Evolutionary conservation across 2,888 invertebrate genomes (phyloP).

Genomic region (Scrobipalpa atriplicella): DNA sequence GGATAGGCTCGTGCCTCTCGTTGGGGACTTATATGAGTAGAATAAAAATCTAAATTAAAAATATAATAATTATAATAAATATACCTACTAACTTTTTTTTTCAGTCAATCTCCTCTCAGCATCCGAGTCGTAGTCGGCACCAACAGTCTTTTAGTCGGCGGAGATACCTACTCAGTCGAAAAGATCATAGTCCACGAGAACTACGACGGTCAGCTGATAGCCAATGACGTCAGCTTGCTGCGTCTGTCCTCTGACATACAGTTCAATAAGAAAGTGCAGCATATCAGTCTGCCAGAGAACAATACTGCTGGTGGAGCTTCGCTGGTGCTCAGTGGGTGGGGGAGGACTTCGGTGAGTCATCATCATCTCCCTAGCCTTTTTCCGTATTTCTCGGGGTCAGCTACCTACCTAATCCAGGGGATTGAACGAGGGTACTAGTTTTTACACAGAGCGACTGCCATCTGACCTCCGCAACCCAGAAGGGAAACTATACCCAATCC

Average conservation of each 20-base stretch:
- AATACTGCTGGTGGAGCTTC: conserved; percentile 58
- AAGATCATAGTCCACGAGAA: conserved; percentile 66
- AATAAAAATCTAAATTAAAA: too few species aligned
- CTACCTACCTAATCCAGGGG: too few species aligned
- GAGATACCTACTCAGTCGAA: conserved; percentile 61
- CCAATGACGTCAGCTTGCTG: conserved; percentile 75
- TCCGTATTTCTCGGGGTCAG: too few species aligned
- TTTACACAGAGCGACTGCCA: too few species aligned
- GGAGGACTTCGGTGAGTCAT: conserved; percentile 65
- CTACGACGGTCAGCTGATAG: conserved; percentile 58
- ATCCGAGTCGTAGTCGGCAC: conserved; percentile 73
- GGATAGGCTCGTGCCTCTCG: too few species aligned
- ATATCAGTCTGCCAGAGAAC: conserved; percentile 57
- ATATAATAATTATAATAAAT: too few species aligned
- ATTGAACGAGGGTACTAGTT: too few species aligned
- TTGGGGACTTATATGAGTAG: too few species aligned
- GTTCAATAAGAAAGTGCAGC: conserved; percentile 59
- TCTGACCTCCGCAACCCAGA: too few species aligned
- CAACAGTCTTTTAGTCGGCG: conserved; percentile 66
- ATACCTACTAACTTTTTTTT: conserved; percentile 29
- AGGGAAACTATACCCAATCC: too few species aligned
- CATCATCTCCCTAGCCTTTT: too few species aligned
- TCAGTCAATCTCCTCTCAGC: conserved; percentile 43
- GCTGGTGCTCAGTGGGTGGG: conserved; percentile 75
- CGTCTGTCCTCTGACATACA: conserved; percentile 54